Percentiles rank a stretch among this genome's conserved stretches.
phyloP scores from a whole-genome alignment of 2,888 invertebrate species.

The Clanis bilineata region DNA sequence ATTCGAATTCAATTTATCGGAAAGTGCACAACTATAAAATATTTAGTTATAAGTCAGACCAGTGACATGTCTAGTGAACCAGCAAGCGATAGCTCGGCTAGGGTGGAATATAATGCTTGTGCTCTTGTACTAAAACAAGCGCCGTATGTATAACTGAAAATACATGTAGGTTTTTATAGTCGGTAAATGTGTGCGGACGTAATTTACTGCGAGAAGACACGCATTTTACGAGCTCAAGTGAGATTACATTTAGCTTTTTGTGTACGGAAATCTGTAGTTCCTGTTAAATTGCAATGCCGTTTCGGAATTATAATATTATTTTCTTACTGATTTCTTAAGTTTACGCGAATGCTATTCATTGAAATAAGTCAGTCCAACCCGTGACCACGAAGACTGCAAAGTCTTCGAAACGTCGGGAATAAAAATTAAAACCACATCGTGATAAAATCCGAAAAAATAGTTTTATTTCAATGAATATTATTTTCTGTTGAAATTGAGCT shows the following conservation, averaged over 20 bases:
- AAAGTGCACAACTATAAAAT: not conserved
- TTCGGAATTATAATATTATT: no score
- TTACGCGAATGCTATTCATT: not conserved
- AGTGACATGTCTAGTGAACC: not conserved
- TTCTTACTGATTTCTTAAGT: no score
- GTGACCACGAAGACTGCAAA: no score
- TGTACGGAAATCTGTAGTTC: not conserved
- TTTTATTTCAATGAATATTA: no score
- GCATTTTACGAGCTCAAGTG: not conserved
- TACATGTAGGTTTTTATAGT: not conserved
- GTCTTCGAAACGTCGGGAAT: no score
- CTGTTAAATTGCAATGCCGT: not conserved
- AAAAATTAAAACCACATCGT: no score
- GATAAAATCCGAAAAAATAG: no score
- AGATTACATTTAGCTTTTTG: not conserved
- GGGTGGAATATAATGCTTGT: not conserved
- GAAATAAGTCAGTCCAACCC: not conserved
- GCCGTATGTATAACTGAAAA: not conserved
- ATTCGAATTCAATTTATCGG: not conserved
- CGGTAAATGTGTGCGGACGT: conserved; percentile 4
- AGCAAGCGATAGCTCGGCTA: not conserved
- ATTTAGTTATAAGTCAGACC: conserved; percentile 5
- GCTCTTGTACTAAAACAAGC: not conserved
- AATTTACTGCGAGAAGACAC: not conserved
- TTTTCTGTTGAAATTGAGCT: no score